Evolutionary conservation across 1,140 invertebrate genomes (phyloP), one percentile per base, ranked within the genome.

Genomic region (Leptinotarsa lineolata): DNA sequence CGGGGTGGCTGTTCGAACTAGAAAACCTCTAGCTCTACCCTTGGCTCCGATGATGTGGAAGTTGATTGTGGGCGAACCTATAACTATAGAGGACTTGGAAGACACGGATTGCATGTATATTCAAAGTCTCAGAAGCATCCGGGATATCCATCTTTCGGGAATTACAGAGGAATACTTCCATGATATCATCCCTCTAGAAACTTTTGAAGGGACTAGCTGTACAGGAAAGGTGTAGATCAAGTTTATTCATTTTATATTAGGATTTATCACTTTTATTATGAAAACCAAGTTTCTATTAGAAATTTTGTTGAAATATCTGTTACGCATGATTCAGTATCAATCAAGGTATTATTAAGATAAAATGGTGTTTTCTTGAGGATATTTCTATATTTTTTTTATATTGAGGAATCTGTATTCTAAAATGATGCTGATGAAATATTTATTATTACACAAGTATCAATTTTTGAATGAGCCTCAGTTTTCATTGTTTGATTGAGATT

Each of bases 31-130:
- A 20, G 89, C 91, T 46, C 82, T 92, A 39, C 89, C 90, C 30
- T 81, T 92, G 24, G 90, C 90, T 4, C 88, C 90, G 0, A 82
- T 89, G 61, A 88, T 92, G 18, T 92, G 90, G 90, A 91, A 91
- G 81, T 82, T 90, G 22, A 79, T 92, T 15, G 88, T 89, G 45
- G 89, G 88, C 22, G 89, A 91, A 80, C 84, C 87, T 1, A 85
- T 90, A 0, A 85, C 85, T 24, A 84, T 87, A n/a, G 87, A 89
- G 68, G 91, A 92, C 79, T 81, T 92, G 46, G 90, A 91, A 83
- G 90, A 92, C 80, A 88, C 89, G 24, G 91, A 92, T 79, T 84
- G 86, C 59, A 84, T 90, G 72, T 91, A 90, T 81, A 86, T 89
- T 11, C 89, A 90, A 80, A 90, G 87, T 81, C 81, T 91, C 72